Base-by-base conservation (phyloP, 2,797 vertebrate species). In the Acridotheres tristis region DNA sequence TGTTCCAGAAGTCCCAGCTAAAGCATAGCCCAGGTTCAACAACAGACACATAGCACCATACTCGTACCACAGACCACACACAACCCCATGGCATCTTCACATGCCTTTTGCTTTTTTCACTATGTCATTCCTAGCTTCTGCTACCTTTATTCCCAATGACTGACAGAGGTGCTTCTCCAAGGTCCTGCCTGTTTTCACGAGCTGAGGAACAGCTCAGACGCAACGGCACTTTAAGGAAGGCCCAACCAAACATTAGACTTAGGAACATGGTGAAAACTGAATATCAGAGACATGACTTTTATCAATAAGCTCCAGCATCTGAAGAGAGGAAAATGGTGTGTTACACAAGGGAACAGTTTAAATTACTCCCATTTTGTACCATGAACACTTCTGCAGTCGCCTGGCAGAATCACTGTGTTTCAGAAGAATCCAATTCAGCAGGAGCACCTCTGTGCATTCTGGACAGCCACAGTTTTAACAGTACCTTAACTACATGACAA, bases 41-140 rank as follows among this genome's bases (percentile, higher is more conserved):
- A 4, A 15, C 16, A 54, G 34, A 20, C 1, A 0, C 3, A 8
- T 0, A 3, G 8, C 40, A n/a, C 59, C 9, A 1, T 19, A 5
- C 32, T 18, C 12, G 29, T 11, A 2, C 29, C 67, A 29, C 12
- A 76, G 61, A 88, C 55, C 59, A 58, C 40, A 19, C 20, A 15
- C 18, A 47, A 13, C 36, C 50, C 8, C 0, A 3, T 0, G 16
- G 32, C 26, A 48, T 50, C 50, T 32, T 36, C 32, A 13, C 0
- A 0, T 12, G 38, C 76, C 42, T 55, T 83, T 43, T 20, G 2
- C 54, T 12, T 45, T 38, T 63, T 61, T 59, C 42, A 5, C 36
- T 20, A 0, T 9, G 42, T n/a, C 79, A 7, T 26, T 32, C 25
- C 12, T 57, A 48, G 34, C 47, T 69, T 59, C 34, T 59, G 38